These are phyloP conservation scores for Triplophysa tibetana DNA, from an alignment of 2,113 vertebrate species.

Conservation along the genomic window DNA sequence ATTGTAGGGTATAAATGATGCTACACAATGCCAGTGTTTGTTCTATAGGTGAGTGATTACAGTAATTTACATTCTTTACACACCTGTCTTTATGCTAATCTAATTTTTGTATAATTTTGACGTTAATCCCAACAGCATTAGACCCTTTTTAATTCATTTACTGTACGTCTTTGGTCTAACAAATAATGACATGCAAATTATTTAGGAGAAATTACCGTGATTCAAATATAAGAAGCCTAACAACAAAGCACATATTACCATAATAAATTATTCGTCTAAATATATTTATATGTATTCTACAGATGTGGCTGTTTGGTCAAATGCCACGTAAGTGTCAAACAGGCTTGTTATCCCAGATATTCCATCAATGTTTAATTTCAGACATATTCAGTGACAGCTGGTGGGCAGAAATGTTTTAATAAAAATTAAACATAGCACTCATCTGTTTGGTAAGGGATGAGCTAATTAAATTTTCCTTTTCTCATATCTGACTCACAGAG, in stretches of 20 bases:
- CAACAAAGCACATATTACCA: neutral
- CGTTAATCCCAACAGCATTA: neutral
- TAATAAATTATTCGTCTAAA: neutral
- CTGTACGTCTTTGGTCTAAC: no score
- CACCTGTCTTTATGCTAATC: neutral
- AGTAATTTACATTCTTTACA: neutral
- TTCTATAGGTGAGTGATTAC: neutral
- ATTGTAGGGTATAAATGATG: no score
- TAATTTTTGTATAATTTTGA: no score
- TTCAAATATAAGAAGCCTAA: neutral
- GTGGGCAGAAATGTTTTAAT: neutral
- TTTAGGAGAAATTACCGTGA: neutral
- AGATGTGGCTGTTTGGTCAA: slow-evolving; percentile 29
- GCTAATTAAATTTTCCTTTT: slow-evolving; percentile 22
- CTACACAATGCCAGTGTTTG: neutral
- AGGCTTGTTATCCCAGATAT: slow-evolving; percentile 34
- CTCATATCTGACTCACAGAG: slow-evolving; percentile 1
- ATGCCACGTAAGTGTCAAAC: slow-evolving; percentile 36
- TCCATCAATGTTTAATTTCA: slow-evolving; percentile 29
- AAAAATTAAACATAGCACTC: slow-evolving; percentile 14
- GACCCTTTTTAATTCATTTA: neutral
- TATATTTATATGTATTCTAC: neutral
- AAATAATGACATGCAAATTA: neutral
- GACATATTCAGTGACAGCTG: slow-evolving; percentile 34
- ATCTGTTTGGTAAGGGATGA: slow-evolving; percentile 30